These are phyloP conservation scores for Sarotherodon lohbergeri DNA, from an alignment of 2,113 vertebrate genomes.

Conservation along the genomic window DNA sequence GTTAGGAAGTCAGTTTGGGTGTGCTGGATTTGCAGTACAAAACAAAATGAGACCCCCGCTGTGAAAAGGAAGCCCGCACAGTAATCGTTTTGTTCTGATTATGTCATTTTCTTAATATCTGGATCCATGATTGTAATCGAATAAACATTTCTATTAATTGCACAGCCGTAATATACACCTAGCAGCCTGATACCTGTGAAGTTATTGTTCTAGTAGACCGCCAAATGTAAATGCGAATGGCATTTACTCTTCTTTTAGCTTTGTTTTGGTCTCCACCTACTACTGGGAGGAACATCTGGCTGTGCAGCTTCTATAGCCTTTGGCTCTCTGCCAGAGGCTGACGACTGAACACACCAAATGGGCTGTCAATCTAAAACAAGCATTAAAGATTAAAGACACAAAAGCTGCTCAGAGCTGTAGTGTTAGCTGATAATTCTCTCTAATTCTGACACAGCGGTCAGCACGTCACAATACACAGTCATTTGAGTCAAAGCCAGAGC, in stretches of 20 bases:
- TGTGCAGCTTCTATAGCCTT: neutral
- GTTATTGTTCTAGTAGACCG: fast-evolving
- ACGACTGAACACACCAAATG: neutral
- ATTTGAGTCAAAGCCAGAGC: neutral
- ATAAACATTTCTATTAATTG: neutral
- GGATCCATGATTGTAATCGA: neutral
- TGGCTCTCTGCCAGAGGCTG: neutral
- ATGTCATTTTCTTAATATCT: neutral
- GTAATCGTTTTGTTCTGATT: neutral
- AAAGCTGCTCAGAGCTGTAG: neutral
- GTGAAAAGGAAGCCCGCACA: fast-evolving
- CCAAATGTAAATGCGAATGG: neutral
- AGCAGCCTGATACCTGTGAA: neutral
- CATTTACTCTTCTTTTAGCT: neutral
- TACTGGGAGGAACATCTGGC: neutral
- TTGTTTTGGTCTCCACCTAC: neutral
- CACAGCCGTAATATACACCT: neutral
- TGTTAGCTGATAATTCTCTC: neutral
- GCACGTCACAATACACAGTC: neutral
- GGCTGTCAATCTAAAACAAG: neutral
- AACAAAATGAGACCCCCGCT: fast-evolving
- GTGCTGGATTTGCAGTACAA: neutral
- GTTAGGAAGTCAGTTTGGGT: neutral
- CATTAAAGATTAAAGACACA: neutral
- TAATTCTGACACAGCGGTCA: neutral